A percentile compares a stretch with the other conserved stretches of the same genome.
Evolutionary conservation across 92 coral and sea anemone species (phyloP).

Genomic region (Bergia puertoricense): DNA sequence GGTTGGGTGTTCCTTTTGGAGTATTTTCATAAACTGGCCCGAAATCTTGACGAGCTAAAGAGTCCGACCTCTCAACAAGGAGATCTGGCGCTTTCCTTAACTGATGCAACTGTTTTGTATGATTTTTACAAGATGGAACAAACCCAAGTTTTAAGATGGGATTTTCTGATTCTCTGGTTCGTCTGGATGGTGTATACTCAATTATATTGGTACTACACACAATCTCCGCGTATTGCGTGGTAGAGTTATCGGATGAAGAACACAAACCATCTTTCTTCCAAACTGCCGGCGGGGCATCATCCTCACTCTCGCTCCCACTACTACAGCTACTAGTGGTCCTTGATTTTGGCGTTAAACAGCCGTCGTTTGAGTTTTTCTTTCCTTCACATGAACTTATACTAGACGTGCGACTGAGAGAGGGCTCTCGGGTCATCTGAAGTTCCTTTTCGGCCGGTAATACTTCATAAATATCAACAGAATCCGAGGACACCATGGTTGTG

Average conservation of each 20-base stretch:
- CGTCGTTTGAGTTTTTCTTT: constrained; percentile 23
- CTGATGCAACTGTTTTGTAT: constrained; percentile 45
- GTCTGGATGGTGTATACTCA: constrained; percentile 72
- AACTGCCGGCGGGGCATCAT: background rate
- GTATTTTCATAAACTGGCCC: constrained; percentile 61
- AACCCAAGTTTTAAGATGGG: constrained; percentile 88
- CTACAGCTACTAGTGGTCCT: constrained; percentile 31
- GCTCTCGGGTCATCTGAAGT: constrained; percentile 32
- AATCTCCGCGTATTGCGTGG: constrained; percentile 88
- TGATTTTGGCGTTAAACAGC: constrained; percentile 6
- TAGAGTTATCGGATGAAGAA: constrained; percentile 40
- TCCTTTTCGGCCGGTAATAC: constrained; percentile 78
- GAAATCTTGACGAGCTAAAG: constrained; percentile 20
- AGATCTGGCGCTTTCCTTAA: constrained; percentile 61
- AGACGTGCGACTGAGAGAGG: constrained; percentile 55
- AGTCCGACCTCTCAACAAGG: constrained; percentile 27
- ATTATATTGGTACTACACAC: constrained; percentile 53
- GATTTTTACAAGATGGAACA: constrained; percentile 46
- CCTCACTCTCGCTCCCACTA: constrained; percentile 34
- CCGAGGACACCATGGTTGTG: constrained; percentile 40
- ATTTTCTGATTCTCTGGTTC: constrained; percentile 91
- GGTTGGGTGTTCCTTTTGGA: constrained; percentile 46
- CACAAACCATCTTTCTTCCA: constrained; percentile 10
- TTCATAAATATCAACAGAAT: constrained; percentile 82
- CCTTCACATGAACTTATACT: constrained; percentile 51